Evolutionary conservation across 2,113 vertebrate genomes (phyloP).

Genomic region (Ophthalmolycus amberensis): DNA sequence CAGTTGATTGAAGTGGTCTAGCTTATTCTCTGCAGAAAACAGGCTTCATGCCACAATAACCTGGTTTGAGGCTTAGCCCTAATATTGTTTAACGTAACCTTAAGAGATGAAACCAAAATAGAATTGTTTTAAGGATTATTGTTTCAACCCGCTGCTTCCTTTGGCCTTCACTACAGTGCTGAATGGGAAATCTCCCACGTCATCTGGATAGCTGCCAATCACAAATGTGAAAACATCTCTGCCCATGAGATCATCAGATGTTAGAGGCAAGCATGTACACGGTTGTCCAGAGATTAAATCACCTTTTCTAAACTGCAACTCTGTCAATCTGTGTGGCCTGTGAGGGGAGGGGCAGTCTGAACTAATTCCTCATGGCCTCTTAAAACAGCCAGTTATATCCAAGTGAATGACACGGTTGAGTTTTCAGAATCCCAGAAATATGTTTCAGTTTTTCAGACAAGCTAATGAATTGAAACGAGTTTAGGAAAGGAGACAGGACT

Average conservation of each 20-base stretch:
- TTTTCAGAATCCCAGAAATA: constrained; percentile 2
- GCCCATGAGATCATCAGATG: background rate
- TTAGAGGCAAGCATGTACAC: background rate
- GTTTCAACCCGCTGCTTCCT: constrained; percentile 5
- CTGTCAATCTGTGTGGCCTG: constrained; percentile 4
- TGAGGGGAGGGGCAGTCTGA: background rate
- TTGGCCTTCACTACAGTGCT: background rate
- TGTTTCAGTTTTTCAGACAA: constrained; percentile 20
- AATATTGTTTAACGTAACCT: constrained; percentile 22
- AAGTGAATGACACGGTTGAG: background rate
- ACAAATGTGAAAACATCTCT: constrained; percentile 5
- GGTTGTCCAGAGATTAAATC: background rate
- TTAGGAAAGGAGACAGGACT: background rate
- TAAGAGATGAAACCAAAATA: constrained; percentile 39
- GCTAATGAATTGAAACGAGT: background rate
- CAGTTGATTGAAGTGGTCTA: background rate
- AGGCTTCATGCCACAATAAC: background rate
- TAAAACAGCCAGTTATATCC: background rate
- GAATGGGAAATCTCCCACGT: constrained; percentile 19
- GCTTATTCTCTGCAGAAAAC: background rate
- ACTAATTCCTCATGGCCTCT: constrained; percentile 17
- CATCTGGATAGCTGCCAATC: constrained; percentile 34
- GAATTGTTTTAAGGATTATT: constrained; percentile 48
- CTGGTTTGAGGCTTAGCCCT: constrained; percentile 22
- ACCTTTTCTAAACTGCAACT: constrained; percentile 14